Evolutionary conservation across 2,888 invertebrate species (phyloP).

Genomic region (Exocentrus adspersus): DNA sequence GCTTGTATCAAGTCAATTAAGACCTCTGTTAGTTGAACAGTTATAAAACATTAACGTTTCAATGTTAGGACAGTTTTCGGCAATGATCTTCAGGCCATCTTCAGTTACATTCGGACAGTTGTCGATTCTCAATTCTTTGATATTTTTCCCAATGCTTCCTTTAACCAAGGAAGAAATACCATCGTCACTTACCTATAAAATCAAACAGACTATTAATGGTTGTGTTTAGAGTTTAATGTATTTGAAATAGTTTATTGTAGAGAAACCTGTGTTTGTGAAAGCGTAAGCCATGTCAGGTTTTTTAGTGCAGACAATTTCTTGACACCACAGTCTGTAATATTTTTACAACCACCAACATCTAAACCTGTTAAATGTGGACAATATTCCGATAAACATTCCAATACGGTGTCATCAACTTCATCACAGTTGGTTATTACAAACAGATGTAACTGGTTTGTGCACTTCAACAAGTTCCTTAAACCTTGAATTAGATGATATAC

Average conservation of each 20-base stretch:
- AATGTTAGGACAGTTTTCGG: slow-evolving; percentile 54
- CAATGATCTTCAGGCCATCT: slow-evolving; percentile 52
- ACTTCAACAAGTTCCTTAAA: slow-evolving; percentile 52
- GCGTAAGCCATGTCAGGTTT: slow-evolving; percentile 53
- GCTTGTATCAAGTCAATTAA: neutral
- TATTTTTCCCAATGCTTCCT: slow-evolving; percentile 49
- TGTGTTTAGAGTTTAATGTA: too few relatives aligned
- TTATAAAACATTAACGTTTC: slow-evolving; percentile 55
- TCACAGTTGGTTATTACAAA: slow-evolving; percentile 54
- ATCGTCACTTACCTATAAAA: slow-evolving; percentile 54
- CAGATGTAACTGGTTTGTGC: slow-evolving; percentile 48
- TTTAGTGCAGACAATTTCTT: slow-evolving; percentile 49
- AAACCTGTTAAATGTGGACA: slow-evolving; percentile 64
- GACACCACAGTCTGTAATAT: slow-evolving; percentile 57
- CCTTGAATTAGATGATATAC: too few relatives aligned
- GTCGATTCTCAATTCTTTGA: slow-evolving; percentile 57
- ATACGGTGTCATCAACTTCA: slow-evolving; percentile 66
- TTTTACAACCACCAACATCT: slow-evolving; percentile 63
- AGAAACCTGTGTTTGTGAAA: slow-evolving; percentile 59
- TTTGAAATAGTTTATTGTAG: too few relatives aligned
- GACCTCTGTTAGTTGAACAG: slow-evolving; percentile 38
- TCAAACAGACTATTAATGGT: too few relatives aligned
- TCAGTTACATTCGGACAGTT: slow-evolving; percentile 55
- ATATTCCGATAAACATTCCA: slow-evolving; percentile 65
- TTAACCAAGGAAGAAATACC: slow-evolving; percentile 53